phyloP scores from a whole-genome alignment of 2,113 vertebrate genomes.

The Channa maculata region DNA sequence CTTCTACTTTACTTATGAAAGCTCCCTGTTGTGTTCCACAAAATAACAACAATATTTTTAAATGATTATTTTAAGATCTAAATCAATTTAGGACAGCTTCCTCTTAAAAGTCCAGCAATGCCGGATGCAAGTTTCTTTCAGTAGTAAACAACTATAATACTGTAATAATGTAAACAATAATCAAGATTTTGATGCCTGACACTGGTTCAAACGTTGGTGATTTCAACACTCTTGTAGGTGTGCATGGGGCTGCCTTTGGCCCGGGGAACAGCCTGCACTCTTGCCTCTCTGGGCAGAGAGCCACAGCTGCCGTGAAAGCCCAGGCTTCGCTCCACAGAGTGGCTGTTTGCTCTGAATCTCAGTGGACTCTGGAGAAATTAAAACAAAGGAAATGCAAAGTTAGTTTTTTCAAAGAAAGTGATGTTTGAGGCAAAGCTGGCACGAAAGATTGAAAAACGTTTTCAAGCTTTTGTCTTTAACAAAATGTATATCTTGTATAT shows the following conservation, averaged over 20 bases:
- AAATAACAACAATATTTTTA: background rate
- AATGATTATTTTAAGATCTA: too few species aligned
- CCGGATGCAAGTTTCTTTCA: slow-evolving; percentile 31
- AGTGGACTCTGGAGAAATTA: slow-evolving; percentile 80
- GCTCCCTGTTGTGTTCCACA: background rate
- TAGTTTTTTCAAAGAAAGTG: slow-evolving; percentile 1
- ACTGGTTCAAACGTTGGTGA: slow-evolving; percentile 75
- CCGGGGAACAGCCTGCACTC: slow-evolving; percentile 74
- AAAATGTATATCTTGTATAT: too few species aligned
- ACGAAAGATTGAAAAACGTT: too few species aligned
- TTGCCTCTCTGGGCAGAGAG: slow-evolving; percentile 84
- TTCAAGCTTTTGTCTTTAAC: too few species aligned
- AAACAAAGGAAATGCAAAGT: background rate
- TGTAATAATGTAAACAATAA: slow-evolving; percentile 54
- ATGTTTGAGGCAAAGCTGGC: background rate
- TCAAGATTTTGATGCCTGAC: slow-evolving; percentile 4
- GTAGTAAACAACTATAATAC: slow-evolving; percentile 44
- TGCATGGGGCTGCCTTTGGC: slow-evolving; percentile 82
- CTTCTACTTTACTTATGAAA: slow-evolving; percentile 4
- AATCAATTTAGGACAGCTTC: background rate
- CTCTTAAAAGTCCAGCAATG: slow-evolving; percentile 5
- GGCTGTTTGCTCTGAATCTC: slow-evolving; percentile 82
- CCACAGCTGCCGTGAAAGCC: slow-evolving; percentile 83
- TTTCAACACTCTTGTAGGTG: slow-evolving; percentile 78
- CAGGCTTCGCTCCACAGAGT: slow-evolving; percentile 79